Evolutionary conservation across 1,140 invertebrate species (phyloP), one percentile per base, ranked within the genome.

Genomic region (Meloidogyne chitwoodi): DNA sequence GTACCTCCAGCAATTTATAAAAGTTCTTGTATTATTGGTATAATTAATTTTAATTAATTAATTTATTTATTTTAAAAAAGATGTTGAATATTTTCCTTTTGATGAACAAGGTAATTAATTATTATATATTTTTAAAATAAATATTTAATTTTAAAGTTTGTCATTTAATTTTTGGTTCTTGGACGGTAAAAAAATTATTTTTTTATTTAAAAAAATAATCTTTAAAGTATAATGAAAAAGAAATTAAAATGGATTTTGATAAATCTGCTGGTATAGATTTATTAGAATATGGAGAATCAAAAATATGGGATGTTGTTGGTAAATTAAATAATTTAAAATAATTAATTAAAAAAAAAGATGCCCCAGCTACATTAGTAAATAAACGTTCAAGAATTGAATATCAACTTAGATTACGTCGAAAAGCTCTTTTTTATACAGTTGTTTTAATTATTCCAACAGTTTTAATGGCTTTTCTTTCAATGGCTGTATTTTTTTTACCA

Each of bases 141-240:
- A 66, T 16, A 19, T 27, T 31, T 6, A 24, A 22, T 31, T 31
- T 24, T 27, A 64, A 74, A 48, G 19, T 92, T 0, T 98, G 96
- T 88, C 93, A 97, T 77, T 96, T 99, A 94, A 98, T 98, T 88
- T 98, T 98, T 81, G 95, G 96, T 5, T 97, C 94, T 1, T 99
- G 96, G 96, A 99, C 96, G 0, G 98, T 96, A 88, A 96, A 19
- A 56, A 56, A n/a, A n/a, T 8, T n/a, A n/a, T 6, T n/a, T n/a
- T n/a, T 48, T 48, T 48, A 3, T 19, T 19, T 56, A 16, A n/a
- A 56, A n/a, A 56, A n/a, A n/a, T 56, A 19, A 19, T 31, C 2
- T 31, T 38, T 8, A 56, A 56, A 56, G 48, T 56, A 56, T 56
- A 56, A 56, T 56, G 48, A 56, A 56, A 56, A 56, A 56, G 48